These are phyloP conservation scores for Cheirogaleus major DNA, from an alignment of 2,797 vertebrate genomes.

Conservation along the genomic window DNA sequence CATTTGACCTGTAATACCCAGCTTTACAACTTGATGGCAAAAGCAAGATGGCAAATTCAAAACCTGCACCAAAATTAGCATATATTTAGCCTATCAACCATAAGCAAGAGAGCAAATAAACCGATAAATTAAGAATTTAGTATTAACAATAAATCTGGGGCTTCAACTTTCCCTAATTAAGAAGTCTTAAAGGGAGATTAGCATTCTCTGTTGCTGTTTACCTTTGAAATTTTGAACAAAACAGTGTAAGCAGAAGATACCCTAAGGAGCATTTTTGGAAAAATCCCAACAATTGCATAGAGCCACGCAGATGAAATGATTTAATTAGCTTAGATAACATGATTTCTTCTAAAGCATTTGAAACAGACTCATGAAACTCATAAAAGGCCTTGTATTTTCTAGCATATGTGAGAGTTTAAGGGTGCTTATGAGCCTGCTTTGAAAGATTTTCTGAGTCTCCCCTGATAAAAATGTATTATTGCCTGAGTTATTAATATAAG, in stretches of 20 bases:
- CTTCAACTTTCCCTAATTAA: conserved; percentile 57
- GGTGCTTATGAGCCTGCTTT: conserved; percentile 61
- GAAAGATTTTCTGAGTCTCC: conserved; percentile 57
- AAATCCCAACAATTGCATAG: conserved; percentile 72
- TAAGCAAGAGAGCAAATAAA: neutral
- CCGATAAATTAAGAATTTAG: conserved; percentile 66
- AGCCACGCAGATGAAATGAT: conserved; percentile 82
- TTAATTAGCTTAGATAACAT: conserved; percentile 81
- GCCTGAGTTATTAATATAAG: neutral
- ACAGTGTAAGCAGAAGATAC: conserved; percentile 76
- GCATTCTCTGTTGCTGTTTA: conserved; percentile 80
- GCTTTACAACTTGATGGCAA: conserved; percentile 21
- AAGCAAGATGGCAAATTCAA: neutral
- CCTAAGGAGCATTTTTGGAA: conserved; percentile 81
- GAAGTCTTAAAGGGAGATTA: conserved; percentile 76
- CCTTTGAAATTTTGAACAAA: conserved; percentile 77
- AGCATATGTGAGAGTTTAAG: conserved; percentile 59
- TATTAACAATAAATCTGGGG: conserved; percentile 56
- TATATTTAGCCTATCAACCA: neutral
- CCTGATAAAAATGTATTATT: conserved; percentile 11
- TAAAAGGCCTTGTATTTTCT: conserved; percentile 68
- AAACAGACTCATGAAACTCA: conserved; percentile 70
- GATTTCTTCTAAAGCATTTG: conserved; percentile 59
- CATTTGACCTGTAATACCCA: neutral
- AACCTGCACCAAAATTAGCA: neutral